Evolutionary conservation across 35 echinoderm and acorn worm genomes (phyloP).

Genomic region (Apostichopus parvimensis): DNA sequence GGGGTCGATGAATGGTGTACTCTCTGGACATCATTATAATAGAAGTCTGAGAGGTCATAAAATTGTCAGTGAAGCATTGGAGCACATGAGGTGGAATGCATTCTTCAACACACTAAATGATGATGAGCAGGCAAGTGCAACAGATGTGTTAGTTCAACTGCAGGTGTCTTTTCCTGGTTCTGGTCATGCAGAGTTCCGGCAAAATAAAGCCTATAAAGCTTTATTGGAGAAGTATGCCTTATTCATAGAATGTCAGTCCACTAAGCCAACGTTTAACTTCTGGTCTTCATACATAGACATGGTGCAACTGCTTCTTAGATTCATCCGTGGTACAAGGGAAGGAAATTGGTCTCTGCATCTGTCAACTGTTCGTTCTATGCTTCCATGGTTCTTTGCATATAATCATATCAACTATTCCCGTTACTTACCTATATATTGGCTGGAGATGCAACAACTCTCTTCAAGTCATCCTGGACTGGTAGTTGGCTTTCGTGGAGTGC

Average conservation of each 20-base stretch:
- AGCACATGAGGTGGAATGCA: slow-evolving; percentile 51
- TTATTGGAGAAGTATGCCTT: not conserved
- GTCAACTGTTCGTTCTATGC: slow-evolving; percentile 21
- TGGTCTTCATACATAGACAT: slow-evolving; percentile 64
- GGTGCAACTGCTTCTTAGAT: slow-evolving; percentile 38
- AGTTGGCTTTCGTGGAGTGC: too few species aligned
- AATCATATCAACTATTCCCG: slow-evolving; percentile 56
- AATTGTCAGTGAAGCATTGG: slow-evolving; percentile 61
- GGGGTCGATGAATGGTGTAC: slow-evolving; percentile 63
- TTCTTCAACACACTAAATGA: slow-evolving; percentile 42
- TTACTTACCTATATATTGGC: slow-evolving; percentile 57
- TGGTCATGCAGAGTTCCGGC: not conserved
- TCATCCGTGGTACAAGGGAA: slow-evolving; percentile 51
- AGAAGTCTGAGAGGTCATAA: slow-evolving; percentile 65
- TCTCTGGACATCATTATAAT: slow-evolving; percentile 66
- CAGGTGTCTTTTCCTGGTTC: not conserved
- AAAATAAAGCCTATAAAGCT: not conserved
- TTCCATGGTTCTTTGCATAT: slow-evolving; percentile 77
- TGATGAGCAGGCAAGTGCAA: not conserved
- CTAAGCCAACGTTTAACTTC: slow-evolving; percentile 50
- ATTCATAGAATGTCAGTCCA: not conserved
- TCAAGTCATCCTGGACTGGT: too few species aligned
- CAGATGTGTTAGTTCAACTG: not conserved
- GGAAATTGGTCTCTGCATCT: slow-evolving; percentile 76
- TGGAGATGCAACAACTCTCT: slow-evolving; percentile 50